phyloP scores from a whole-genome alignment of 2,797 vertebrate genomes.

The Gorsachius magnificus region DNA sequence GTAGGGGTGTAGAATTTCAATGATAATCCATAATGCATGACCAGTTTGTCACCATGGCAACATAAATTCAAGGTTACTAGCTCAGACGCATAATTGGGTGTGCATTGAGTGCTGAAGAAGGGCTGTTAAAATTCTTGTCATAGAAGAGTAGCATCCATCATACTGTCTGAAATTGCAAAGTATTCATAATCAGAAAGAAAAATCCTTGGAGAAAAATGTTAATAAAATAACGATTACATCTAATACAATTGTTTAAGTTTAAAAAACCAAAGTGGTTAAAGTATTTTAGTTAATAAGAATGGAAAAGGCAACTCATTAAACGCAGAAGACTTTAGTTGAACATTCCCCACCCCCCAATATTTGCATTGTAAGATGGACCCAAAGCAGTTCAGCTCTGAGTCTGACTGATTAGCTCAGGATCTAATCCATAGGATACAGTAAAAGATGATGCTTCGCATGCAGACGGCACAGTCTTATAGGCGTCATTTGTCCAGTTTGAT shows the following conservation, averaged over 20 bases:
- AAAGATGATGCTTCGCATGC: neutral
- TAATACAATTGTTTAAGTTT: conserved; percentile 78
- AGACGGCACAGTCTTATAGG: conserved; percentile 11
- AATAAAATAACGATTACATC: conserved; percentile 79
- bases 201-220: conserved; percentile 87
- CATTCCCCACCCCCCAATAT: conserved; percentile 50
- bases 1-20: conserved; percentile 99
- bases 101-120: conserved; percentile 93
- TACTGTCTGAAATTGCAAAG: conserved; percentile 92
- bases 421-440: conserved; percentile 46
- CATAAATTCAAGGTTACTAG: conserved; percentile 99
- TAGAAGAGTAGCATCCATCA: conserved; percentile 98
- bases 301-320: conserved; percentile 66
- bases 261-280: conserved; percentile 68
- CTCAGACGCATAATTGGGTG: conserved; percentile 99
- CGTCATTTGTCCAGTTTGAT: conserved; percentile 34
- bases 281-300: conserved; percentile 67
- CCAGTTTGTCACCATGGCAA: conserved; percentile 98
- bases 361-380: conserved; percentile 62
- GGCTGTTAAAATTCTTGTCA: conserved; percentile 99
- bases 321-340: conserved; percentile 28
- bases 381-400: conserved; percentile 34
- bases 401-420: conserved; percentile 58
- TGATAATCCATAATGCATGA: conserved; percentile 99
- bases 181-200: conserved; percentile 93